A percentile compares a stretch with the other conserved stretches of the same genome.
Conservation (phyloP, 2,113 vertebrate genomes). For the Calyptommatus sinebrachiatus region DNA sequence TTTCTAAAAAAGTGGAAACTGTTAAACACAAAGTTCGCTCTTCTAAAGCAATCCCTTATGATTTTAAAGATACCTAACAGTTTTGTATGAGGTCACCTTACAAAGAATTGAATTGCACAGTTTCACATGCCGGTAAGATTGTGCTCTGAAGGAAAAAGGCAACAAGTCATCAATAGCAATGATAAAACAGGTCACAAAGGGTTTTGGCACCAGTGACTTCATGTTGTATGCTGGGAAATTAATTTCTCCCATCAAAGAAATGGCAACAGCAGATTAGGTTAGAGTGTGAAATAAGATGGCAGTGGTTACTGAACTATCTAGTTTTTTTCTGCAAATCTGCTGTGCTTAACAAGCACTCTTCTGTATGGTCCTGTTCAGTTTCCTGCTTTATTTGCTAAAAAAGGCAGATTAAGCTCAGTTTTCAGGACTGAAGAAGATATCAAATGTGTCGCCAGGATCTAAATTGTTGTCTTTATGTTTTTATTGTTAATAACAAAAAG, state of each 20-base stretch:
- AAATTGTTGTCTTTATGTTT: not conserved
- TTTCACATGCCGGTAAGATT: slow-evolving; percentile 44
- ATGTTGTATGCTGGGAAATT: slow-evolving; percentile 49
- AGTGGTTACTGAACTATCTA: slow-evolving; percentile 17
- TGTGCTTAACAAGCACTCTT: slow-evolving; percentile 24
- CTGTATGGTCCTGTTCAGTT: slow-evolving; percentile 2
- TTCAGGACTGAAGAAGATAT: too few relatives aligned
- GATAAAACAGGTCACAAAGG: slow-evolving; percentile 49
- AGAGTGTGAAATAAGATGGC: slow-evolving; percentile 9
- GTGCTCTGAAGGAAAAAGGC: slow-evolving; percentile 38
- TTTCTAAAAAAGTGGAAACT: slow-evolving; percentile 38
- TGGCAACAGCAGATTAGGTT: not conserved
- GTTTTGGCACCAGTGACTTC: slow-evolving; percentile 19
- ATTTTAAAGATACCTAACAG: slow-evolving; percentile 40
- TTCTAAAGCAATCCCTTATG: slow-evolving; percentile 47
- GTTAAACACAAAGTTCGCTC: slow-evolving; percentile 54
- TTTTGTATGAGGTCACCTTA: slow-evolving; percentile 32
- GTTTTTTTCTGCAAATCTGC: slow-evolving; percentile 28
- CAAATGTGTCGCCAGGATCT: too few relatives aligned
- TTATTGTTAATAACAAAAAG: not conserved
- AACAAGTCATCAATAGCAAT: slow-evolving; percentile 42
- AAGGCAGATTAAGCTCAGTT: too few relatives aligned
- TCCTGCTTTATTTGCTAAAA: not conserved
- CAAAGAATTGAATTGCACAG: slow-evolving; percentile 38
- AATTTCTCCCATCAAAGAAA: slow-evolving; percentile 39